Evolutionary conservation across 2,113 vertebrate genomes (phyloP), one percentile per base, ranked within the genome.

Genomic region (Thryonomys swinderianus): DNA sequence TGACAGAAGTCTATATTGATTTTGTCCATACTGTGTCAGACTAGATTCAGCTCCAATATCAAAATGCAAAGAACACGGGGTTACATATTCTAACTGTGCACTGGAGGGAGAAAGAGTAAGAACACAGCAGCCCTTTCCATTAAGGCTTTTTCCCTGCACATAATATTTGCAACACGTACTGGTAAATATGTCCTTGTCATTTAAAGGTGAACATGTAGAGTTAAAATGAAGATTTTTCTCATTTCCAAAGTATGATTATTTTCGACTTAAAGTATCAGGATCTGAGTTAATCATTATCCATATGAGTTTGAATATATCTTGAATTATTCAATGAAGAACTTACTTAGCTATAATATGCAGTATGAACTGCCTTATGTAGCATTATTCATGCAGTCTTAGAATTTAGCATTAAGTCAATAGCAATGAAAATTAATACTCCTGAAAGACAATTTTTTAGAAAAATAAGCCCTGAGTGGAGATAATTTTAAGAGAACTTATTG

Each of bases 401-500:
- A 88, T 61, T 14, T n/a, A 74, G 27, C 84, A 78, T 62, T 87
- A 69, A 30, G 45, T 91, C 27, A 40, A 91, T 23, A 88, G 32
- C 13, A 86, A 85, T 55, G 37, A 67, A 86, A 61, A 21, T 5
- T 81, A 81, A 82, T 76, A 7, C 32, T 71, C 37, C 82, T 25
- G 66, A 83, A 92, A 80, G 45, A 18, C 21, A 27, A 81, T 1
- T 57, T 88, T 73, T 85, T 81, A 66, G 27, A 45, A 13, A 88
- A 92, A 91, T 80, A 61, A 94, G 5, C 48, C 8, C 9, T 67
- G 27, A 81, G 7, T 45, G 61, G 71, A 42, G n/a, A 78, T 37
- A 40, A 48, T 51, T 95, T 79, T 94, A n/a, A 85, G n/a, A 20
- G 66, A 95, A 90, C 82, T 61, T 67, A 61, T 51, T 69, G 42